A percentile compares a stretch with the other conserved stretches of the same genome.
Evolutionary conservation across 2,797 vertebrate genomes (phyloP).

Genomic region (Pempheris klunzingeri): DNA sequence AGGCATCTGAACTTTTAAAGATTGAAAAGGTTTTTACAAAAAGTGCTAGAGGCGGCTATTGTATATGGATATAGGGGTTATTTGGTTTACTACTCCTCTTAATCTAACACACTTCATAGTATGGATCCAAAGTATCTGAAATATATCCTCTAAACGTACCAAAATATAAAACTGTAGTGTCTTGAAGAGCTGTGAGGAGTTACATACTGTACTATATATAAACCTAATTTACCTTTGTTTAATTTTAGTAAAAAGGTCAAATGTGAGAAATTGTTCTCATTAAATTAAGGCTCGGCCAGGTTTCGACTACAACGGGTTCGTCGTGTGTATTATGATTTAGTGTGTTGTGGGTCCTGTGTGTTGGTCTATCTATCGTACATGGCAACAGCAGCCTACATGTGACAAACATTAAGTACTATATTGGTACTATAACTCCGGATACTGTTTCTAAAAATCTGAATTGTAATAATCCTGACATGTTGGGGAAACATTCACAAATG

Average conservation of each 20-base stretch:
- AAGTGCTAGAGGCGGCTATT: not conserved
- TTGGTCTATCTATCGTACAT: not conserved
- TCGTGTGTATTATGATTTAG: not conserved
- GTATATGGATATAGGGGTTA: not conserved
- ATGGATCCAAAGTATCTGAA: slow-evolving; percentile 18
- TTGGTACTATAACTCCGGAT: slow-evolving; percentile 8
- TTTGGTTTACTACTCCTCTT: not conserved
- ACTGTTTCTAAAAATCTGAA: not conserved
- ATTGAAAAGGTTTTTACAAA: not conserved
- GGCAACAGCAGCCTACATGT: slow-evolving; percentile 5
- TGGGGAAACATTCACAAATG: not conserved
- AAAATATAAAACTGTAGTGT: slow-evolving; percentile 49
- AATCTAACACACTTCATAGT: not conserved
- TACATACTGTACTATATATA: slow-evolving; percentile 20
- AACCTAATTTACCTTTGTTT: slow-evolving; percentile 29
- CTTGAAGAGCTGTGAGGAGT: slow-evolving; percentile 8
- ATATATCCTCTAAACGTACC: slow-evolving; percentile 18
- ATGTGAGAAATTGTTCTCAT: slow-evolving; percentile 29
- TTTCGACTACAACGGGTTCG: slow-evolving; percentile 5
- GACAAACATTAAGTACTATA: not conserved
- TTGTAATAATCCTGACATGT: not conserved
- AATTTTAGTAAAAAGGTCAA: slow-evolving; percentile 31
- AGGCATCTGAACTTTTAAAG: not conserved
- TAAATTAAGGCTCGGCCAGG: slow-evolving; percentile 30
- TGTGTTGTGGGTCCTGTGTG: not conserved